Conservation (phyloP, 1,140 invertebrate genomes). For the Scaptodrosophila lebanonensis region DNA sequence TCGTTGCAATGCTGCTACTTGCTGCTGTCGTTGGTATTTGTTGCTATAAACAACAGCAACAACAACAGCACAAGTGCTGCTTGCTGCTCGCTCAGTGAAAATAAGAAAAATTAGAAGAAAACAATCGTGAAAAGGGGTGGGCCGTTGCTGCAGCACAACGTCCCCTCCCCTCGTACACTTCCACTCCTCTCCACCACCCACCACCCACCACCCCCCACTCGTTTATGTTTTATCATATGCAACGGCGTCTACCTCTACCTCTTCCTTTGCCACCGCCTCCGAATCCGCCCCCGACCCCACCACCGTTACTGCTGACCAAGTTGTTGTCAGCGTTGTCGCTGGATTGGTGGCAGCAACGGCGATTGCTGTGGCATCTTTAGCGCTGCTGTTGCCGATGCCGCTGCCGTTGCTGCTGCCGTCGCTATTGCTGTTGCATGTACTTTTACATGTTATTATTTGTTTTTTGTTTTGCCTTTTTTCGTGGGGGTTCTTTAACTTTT, state of each 20-base stretch:
- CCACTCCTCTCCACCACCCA: slow-evolving; percentile 19
- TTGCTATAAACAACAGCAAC: slow-evolving; percentile 67
- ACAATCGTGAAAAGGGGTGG: slow-evolving; percentile 63
- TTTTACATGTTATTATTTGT: slow-evolving; percentile 68
- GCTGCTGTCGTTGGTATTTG: slow-evolving; percentile 50
- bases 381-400: slow-evolving; percentile 12
- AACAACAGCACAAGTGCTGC: slow-evolving; percentile 48
- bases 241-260: background rate
- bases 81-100: slow-evolving; percentile 45
- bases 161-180: too few relatives aligned
- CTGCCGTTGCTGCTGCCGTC: slow-evolving; percentile 6
- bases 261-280: background rate
- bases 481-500: slow-evolving; percentile 69
- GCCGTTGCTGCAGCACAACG: slow-evolving; percentile 39
- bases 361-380: slow-evolving; percentile 35
- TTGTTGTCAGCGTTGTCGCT: slow-evolving; percentile 32
- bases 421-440: slow-evolving; percentile 51
- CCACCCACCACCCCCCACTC: background rate
- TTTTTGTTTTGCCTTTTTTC: slow-evolving; percentile 17
- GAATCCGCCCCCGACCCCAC: background rate
- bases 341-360: slow-evolving; percentile 65
- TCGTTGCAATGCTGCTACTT: slow-evolving; percentile 48
- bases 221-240: slow-evolving; percentile 4
- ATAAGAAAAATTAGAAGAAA: slow-evolving; percentile 73
- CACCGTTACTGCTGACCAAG: slow-evolving; percentile 44